Evolutionary conservation across 1,140 invertebrate genomes (phyloP), one percentile per base, ranked within the genome.

Genomic region (Helicoverpa armigera): DNA sequence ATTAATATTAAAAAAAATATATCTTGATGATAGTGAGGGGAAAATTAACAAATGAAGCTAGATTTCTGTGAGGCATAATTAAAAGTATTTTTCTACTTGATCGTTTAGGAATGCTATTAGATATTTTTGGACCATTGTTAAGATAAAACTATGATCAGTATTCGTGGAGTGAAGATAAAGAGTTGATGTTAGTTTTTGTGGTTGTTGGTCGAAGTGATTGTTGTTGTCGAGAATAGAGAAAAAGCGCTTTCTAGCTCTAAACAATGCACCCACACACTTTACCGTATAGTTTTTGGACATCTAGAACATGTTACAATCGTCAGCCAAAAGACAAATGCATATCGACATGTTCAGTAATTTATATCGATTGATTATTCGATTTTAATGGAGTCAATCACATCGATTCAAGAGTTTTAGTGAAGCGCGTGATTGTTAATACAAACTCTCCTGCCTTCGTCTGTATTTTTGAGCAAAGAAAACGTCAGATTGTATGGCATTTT

Each of bases 121-220:
- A 94, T 95, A 95, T 95, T 95, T 95, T 95, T 95, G 94, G 94
- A 95, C 92, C 94, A 95, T 93, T 95, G 91, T 95, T 95, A 92
- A 89, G 90, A 90, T 89, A 89, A 88, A 77, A 67, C 78, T 89
- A 86, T 88, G 88, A 94, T 91, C 92, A 94, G 91, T 94, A 94
- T 93, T 93, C 75, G 83, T 73, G 90, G 87, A 82, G 88, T 86
- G 88, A 86, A 83, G 77, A 80, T 84, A 85, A 83, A 86, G 83
- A 85, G 85, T 89, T 86, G 84, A 87, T 88, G 87, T 89, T 92
- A 92, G 90, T 89, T 91, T 91, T 87, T 83, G 86, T 86, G 89
- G 80, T 89, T 90, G 89, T 88, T 90, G 87, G 85, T 86, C 85
- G 88, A 86, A 83, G 87, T 87, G 87, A 83, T 89, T 90, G 84